Evolutionary conservation across 2,797 vertebrate genomes (phyloP), one percentile per base, ranked within the genome.

Genomic region (Melanotaenia boesemani): DNA sequence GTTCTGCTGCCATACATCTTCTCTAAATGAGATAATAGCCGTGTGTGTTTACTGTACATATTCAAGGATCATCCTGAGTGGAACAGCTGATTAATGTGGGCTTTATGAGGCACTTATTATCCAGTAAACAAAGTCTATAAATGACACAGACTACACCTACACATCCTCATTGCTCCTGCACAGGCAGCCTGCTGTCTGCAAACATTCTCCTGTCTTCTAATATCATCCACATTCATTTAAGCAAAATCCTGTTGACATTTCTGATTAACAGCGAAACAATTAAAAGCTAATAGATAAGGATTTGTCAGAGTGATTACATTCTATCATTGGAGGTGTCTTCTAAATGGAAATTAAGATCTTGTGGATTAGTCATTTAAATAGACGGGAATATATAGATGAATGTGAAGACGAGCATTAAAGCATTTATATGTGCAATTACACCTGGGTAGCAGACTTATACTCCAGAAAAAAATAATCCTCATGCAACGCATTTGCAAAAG

Each of bases 41-140:
- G 30, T 44, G 32, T 30, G 3, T 26, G 28, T 26, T 7, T 39
- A 64, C 50, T 26, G 28, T 34, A 18, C 13, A 52, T 0, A 5
- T 39, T n/a, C 28, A 2, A 11, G 5, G 7, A 37, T 67, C 52
- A 41, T 39, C 59, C 61, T 0, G 1, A 56, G 46, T 16, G 41
- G 18, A 32, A 20, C 15, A 5, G 12, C 13, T 63, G 67, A 74
- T 77, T 80, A 5, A 73, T 63, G 54, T 10, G 11, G 58, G 50
- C 1, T 2, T 56, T 22, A 48, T 0, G 18, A 77, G 56, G 36
- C 28, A 12, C 13, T 79, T 39, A 36, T 37, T 59, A 44, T 57
- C 24, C 55, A 30, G 44, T 41, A 60, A 69, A 81, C 77, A 70
- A 61, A 20, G 58, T 41, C 52, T 65, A 73, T 60, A 69, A 73